Conservation (phyloP, 2,113 vertebrate genomes). For the Anser brachyrhynchus region DNA sequence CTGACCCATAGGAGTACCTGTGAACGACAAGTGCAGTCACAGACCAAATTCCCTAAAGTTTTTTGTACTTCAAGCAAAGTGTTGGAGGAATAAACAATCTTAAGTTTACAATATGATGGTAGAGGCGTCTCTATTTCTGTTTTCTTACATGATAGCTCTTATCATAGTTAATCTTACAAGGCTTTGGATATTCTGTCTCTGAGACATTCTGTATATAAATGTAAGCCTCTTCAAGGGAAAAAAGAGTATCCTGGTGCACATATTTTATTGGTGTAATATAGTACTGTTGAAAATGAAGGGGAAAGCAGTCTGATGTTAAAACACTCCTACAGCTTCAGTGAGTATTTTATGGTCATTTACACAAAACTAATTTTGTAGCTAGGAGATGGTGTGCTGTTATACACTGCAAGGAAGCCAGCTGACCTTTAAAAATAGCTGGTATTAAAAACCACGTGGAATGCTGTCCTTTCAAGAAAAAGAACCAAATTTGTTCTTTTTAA, state of each 20-base stretch:
- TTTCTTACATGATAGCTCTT: neutral
- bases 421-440: neutral
- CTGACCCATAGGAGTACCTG: neutral
- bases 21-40: neutral
- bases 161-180: neutral
- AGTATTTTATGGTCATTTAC: neutral
- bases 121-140: neutral
- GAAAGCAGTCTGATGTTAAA: neutral
- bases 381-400: neutral
- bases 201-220: neutral
- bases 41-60: neutral
- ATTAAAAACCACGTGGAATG: neutral
- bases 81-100: neutral
- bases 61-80: neutral
- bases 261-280: neutral
- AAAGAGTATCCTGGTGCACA: neutral
- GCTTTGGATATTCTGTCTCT: neutral
- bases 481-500: neutral
- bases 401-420: neutral
- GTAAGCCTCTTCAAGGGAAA: neutral
- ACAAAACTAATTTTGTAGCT: neutral
- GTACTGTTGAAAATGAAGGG: neutral
- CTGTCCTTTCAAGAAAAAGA: neutral
- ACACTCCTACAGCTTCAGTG: neutral
- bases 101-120: neutral